Evolutionary conservation across 2,113 vertebrate species (phyloP), one percentile per base, ranked within the genome.

Genomic region (Anser cygnoides): DNA sequence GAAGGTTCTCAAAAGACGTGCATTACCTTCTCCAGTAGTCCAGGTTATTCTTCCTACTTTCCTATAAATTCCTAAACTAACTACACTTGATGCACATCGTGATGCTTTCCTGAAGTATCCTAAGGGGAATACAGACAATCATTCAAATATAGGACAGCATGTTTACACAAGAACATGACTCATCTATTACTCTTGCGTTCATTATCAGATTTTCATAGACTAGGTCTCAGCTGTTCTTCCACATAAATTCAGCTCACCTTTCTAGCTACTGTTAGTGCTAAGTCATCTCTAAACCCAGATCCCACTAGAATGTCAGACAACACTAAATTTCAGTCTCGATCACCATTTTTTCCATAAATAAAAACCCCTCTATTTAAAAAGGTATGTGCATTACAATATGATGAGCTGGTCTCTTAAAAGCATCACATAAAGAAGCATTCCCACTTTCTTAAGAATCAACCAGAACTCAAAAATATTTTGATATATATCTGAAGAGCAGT

Each of bases 1-100:
- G 62, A 73, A 89, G 78, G 82, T 68, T 93, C 81, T 75, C 84
- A 72, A 43, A 92, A 89, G 49, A 79, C 70, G 75, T 81, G 31
- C 26, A 75, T 91, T 84, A 90, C 82, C 78, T 85, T 73, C 92
- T 96, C 71, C 93, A 91, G 87, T 93, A 84, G 66, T 78, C 90
- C 84, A 78, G 73, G 46, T 82, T 93, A 82, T 65, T 82, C 88
- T 90, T 84, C 92, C 93, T 94, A 87, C 49, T 76, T 21, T 85
- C 78, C 82, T 95, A 87, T 68, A 0, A 11, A 85, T 87, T 84
- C 78, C 90, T 93, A 87, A 84, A 61, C 92, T 95, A 93, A 82
- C 95, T 89, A 91, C 65, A 94, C 62, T 89, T 63, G 74, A 78
- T 87, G 95, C 77, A 37, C 70, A 84, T 63, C 61, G 41, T 67